Base-by-base conservation (phyloP, 1,140 invertebrate species). In the Drosophila ananassae region DNA sequence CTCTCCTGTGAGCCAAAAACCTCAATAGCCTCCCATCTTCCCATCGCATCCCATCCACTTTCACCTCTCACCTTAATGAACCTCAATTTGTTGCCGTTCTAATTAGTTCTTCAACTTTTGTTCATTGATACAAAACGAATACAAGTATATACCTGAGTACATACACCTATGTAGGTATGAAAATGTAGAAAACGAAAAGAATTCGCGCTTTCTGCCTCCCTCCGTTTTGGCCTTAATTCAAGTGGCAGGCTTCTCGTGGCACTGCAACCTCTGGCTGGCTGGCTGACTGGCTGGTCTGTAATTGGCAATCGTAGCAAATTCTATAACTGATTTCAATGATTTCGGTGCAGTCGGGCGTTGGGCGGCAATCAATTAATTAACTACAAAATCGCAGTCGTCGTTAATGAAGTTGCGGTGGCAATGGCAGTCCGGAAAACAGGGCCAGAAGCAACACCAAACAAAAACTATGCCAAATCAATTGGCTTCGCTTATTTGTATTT, bases 311-410 rank as follows among this genome's bases (percentile, higher is more conserved):
- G 83, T 76, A 66, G 77, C 78, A 76, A 82, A 79, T 87, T 87
- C 75, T 73, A 59, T 61, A 68, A 73, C 76, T 53, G 77, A 63
- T 75, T 64, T 75, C 55, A 62, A 48, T 60, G 74, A 37, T 37
- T 71, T 62, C 61, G 69, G 60, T 89, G 82, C 83, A 87, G 55
- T 79, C 66, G 57, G 76, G 82, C 78, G 79, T 89, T 64, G 58
- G 17, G 66, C 75, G 78, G 57, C 62, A 82, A 87, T 87, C 83
- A 87, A 87, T 87, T 87, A 82, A 87, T 87, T 87, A 87, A 79
- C 74, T 82, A 87, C 78, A 79, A 89, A 76, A 79, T 89, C 69
- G 67, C 75, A 79, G 67, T 50, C 56, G 60, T 50, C 55, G 58
- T 79, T 87, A 89, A 87, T 83, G 79, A 89, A 89, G 79, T 89